These are phyloP conservation scores for Drosophila macrospina DNA, from an alignment of 2,888 invertebrate genomes.

Conservation along the genomic window DNA sequence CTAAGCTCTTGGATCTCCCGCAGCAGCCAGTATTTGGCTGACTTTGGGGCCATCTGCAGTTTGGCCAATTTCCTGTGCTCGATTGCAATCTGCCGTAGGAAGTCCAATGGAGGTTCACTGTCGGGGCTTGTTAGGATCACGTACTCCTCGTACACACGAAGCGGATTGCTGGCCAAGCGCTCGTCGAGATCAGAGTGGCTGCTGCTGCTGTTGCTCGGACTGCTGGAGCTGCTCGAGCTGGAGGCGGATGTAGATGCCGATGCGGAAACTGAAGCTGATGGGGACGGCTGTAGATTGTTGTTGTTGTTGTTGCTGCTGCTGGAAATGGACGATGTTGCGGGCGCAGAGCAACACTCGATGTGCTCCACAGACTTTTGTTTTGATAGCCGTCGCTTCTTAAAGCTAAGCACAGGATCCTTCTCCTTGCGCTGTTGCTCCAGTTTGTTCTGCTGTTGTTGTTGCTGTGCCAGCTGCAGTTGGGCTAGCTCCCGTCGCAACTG, in stretches of 20 bases:
- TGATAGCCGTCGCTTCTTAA: constrained; percentile 84
- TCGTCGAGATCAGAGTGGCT: constrained; percentile 67
- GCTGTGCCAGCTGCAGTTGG: constrained; percentile 64
- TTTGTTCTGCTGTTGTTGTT: constrained; percentile 44
- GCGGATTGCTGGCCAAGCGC: constrained; percentile 73
- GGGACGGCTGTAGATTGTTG: constrained; percentile 44
- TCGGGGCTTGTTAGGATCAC: constrained; percentile 74
- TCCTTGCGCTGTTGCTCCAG: constrained; percentile 80
- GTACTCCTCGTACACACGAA: constrained; percentile 83
- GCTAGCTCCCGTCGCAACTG: constrained; percentile 75
- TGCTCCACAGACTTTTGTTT: constrained; percentile 85
- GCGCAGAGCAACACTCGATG: constrained; percentile 66
- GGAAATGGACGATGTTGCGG: constrained; percentile 11
- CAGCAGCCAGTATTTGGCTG: constrained; percentile 93
- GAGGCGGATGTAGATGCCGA: constrained; percentile 39
- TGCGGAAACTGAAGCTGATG: constrained; percentile 47
- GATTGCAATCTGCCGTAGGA: constrained; percentile 82
- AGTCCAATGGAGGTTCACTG: constrained; percentile 79
- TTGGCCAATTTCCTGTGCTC: constrained; percentile 85
- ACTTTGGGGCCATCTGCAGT: constrained; percentile 89
- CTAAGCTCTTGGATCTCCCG: constrained; percentile 92
- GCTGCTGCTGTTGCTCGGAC: constrained; percentile 63
- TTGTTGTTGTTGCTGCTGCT: constrained; percentile 12
- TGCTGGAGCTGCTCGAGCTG: constrained; percentile 57
- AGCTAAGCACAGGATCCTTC: constrained; percentile 83